Evolutionary conservation across 2,888 invertebrate species (phyloP).

Genomic region (Ecdyonurus torrentis): DNA sequence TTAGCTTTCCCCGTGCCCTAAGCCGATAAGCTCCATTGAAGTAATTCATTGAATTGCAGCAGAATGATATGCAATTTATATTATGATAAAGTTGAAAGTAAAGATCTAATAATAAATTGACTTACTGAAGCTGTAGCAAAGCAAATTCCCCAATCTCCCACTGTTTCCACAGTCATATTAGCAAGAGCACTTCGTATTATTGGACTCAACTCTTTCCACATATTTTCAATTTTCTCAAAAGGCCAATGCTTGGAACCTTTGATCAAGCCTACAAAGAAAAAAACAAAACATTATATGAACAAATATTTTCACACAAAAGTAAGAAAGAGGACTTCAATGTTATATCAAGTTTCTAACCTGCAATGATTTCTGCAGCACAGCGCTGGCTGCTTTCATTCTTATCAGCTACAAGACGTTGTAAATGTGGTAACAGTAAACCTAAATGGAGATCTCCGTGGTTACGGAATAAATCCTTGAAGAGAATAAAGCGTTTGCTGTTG

Average conservation of each 20-base stretch:
- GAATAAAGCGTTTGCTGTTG: conserved; percentile 41
- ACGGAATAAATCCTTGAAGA: conserved; percentile 64
- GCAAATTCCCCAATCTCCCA: conserved; percentile 54
- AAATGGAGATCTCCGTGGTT: conserved; percentile 54
- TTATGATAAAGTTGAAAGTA: no score
- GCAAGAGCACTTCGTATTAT: conserved; percentile 42
- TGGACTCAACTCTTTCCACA: conserved; percentile 46
- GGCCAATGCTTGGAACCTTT: conserved; percentile 74
- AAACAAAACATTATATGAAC: background rate
- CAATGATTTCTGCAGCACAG: conserved; percentile 65
- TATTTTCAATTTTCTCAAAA: conserved; percentile 35
- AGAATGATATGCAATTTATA: no score
- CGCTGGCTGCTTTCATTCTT: conserved; percentile 62
- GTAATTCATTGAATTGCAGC: no score
- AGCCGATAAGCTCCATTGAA: no score
- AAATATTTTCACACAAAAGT: background rate
- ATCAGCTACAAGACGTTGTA: conserved; percentile 45
- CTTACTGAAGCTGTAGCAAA: conserved; percentile 46
- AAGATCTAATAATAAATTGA: conserved; percentile 10
- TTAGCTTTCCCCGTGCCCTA: no score
- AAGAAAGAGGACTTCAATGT: background rate
- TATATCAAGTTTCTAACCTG: conserved; percentile 24
- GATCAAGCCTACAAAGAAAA: conserved; percentile 36
- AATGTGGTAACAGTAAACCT: conserved; percentile 41
- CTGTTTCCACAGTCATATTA: conserved; percentile 53